A percentile compares a stretch with the other conserved stretches of the same genome.
Evolutionary conservation across 2,113 vertebrate genomes (phyloP).

Genomic region (Erythrocebus patas): DNA sequence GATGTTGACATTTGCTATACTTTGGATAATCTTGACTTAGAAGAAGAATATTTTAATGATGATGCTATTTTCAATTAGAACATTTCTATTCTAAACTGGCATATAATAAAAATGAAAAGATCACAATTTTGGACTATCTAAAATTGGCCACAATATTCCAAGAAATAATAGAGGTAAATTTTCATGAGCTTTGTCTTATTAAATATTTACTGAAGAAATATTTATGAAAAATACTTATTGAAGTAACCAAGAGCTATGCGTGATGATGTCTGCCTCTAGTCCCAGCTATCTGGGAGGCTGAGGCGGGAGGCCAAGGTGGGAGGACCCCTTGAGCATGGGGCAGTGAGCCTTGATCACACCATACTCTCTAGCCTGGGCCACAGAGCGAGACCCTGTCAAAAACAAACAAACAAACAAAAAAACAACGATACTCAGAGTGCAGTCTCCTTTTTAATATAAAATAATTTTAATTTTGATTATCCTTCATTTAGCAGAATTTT

Average conservation of each 20-base stretch:
- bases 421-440: background rate
- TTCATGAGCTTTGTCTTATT: background rate
- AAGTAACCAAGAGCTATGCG: too few species aligned
- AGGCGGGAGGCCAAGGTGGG: too few species aligned
- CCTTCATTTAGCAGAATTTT: background rate
- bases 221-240: too few species aligned
- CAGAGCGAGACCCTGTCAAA: too few species aligned
- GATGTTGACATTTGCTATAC: background rate
- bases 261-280: too few species aligned
- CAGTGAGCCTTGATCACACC: too few species aligned
- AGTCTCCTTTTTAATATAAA: background rate
- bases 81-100: background rate
- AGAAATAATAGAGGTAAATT: background rate
- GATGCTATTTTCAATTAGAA: background rate
- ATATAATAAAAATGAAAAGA: background rate
- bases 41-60: background rate
- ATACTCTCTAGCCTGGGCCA: too few species aligned
- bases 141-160: background rate
- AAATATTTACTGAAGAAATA: background rate
- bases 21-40: background rate
- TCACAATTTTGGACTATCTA: background rate
- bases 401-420: too few species aligned
- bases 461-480: background rate
- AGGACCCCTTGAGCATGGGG: too few species aligned
- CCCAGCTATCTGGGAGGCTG: too few species aligned